Evolutionary conservation across 2,797 vertebrate genomes (phyloP), one percentile per base, ranked within the genome.

Genomic region (Syngnathus acus): DNA sequence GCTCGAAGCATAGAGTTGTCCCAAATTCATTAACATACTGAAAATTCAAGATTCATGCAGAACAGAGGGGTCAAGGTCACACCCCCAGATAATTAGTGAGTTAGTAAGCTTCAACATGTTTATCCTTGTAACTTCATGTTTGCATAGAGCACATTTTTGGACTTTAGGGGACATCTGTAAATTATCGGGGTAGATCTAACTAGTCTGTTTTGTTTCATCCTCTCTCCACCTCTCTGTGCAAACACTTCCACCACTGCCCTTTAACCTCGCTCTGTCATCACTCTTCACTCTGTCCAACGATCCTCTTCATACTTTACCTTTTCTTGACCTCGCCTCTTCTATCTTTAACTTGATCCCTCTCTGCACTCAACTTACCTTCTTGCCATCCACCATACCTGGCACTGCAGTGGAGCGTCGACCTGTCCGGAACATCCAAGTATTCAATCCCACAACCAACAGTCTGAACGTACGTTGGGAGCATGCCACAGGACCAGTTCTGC

Each of bases 381-480:
- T 50, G 7, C 48, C 48, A 50, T 38, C 16, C 3, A 43, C 59
- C 47, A 62, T 77, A 71, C 23, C 63, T 39, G 65, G n/a, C 54
- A 11, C 16, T 1, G 21, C 74, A 98, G 96, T 99, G 95, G 92
- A 88, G 66, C 92, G 95, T 70, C 93, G 91, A 76, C 89, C 93
- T 10, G 93, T 92, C 51, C 94, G 90, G 81, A 95, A 95, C 67
- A 87, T 99, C 78, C 89, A 94, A 68, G 92, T 99, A 73, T 98
- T 91, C 82, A 96, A 97, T 81, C 97, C 97, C 9, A 92, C 93
- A 9, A 92, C 94, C 76, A 98, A 97, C 89, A 94, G 90, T 69
- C 89, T 99, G 70, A 95, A 95, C 5, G 93, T 98, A 60, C 94
- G 94, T 67, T 99, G 97, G 97, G 94, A 97, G 70, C 86, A 94